phyloP scores from a whole-genome alignment of 30 jellyfish, hydroid and myxozoan genomes.

The Aurelia aurita complex sp. Pacific region DNA sequence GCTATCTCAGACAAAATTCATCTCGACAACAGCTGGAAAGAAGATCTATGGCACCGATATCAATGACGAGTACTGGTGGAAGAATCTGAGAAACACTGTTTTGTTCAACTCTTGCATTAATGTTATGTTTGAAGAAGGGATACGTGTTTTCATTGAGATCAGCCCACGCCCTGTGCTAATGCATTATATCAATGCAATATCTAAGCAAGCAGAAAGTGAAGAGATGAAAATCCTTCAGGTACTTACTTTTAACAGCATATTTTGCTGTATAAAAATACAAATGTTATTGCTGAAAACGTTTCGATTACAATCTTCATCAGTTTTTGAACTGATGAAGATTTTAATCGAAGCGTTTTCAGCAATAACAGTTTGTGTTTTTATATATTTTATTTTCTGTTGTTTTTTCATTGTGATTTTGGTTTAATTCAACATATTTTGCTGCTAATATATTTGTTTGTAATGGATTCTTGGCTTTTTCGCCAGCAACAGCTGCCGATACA shows the following conservation, averaged over 20 bases:
- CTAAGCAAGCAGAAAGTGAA: slow-evolving; percentile 53
- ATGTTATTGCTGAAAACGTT: background rate
- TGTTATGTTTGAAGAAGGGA: slow-evolving; percentile 27
- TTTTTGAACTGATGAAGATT: no score
- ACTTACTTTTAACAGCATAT: background rate
- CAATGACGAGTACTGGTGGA: slow-evolving; percentile 67
- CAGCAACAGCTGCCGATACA: no score
- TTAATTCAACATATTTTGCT: no score
- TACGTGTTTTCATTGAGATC: slow-evolving; percentile 45
- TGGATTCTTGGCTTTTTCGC: no score
- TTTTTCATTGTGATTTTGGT: no score
- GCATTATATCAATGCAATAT: slow-evolving; percentile 52
- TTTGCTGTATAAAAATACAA: background rate
- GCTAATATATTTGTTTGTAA: no score
- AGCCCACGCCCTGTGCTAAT: slow-evolving; percentile 73
- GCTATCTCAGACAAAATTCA: slow-evolving; percentile 10
- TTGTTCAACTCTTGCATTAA: slow-evolving; percentile 41
- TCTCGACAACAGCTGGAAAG: slow-evolving; percentile 53
- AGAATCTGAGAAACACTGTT: slow-evolving; percentile 56
- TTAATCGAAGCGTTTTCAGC: no score
- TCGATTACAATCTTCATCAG: background rate
- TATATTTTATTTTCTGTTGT: no score
- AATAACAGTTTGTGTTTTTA: no score
- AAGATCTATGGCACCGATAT: slow-evolving; percentile 25
- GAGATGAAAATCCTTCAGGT: slow-evolving; percentile 41